A percentile compares a stretch with the other conserved stretches of the same genome.
phyloP scores from a whole-genome alignment of 92 coral and sea anemone genomes.

The Epizoanthus rinbou region DNA sequence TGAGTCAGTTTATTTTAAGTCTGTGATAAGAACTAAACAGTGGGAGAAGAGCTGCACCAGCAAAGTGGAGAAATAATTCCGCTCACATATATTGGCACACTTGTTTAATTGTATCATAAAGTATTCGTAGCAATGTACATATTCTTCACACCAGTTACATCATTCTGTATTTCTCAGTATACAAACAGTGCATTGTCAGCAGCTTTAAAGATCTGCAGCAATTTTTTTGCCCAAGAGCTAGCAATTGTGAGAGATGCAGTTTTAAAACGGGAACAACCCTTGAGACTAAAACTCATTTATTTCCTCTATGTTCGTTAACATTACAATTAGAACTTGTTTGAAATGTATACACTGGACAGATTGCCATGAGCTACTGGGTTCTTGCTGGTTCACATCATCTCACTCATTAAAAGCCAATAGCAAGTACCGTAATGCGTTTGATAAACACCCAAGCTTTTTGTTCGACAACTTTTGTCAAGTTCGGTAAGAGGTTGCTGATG shows the following conservation, averaged over 20 bases:
- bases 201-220: neutral
- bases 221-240: neutral
- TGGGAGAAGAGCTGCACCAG: no score
- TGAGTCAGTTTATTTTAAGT: no score
- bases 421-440: neutral
- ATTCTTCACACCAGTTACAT: no score
- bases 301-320: neutral
- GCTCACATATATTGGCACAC: no score
- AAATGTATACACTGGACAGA: slow-evolving; percentile 20
- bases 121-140: no score
- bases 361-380: slow-evolving; percentile 86
- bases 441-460: neutral
- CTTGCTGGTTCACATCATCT: slow-evolving; percentile 76
- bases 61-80: no score
- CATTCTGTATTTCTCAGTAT: no score
- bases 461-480: neutral
- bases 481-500: no score
- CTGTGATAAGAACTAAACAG: no score
- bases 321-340: neutral
- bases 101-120: no score
- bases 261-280: slow-evolving; percentile 10
- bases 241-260: slow-evolving; percentile 18
- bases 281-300: neutral
- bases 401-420: neutral
- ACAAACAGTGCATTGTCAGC: neutral